Evolutionary conservation across 1,140 invertebrate genomes (phyloP), one percentile per base, ranked within the genome.

Genomic region (Bombus huntii): DNA sequence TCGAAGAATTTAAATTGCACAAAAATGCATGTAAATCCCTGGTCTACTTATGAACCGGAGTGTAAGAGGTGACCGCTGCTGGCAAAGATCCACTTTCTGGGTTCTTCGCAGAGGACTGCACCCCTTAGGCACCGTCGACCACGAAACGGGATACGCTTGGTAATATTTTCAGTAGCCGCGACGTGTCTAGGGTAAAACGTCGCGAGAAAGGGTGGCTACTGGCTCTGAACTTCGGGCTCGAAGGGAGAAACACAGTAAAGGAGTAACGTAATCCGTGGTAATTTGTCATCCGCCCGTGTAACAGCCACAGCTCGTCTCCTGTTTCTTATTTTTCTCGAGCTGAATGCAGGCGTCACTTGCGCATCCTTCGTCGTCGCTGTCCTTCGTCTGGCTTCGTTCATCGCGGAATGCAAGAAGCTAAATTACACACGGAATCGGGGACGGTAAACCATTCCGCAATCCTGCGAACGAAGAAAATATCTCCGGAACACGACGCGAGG

Each of bases 251-350:
- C 57, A 39, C 57, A 12, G 44, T 37, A 78, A 71, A 85, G 85
- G 66, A 86, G 88, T 88, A 89, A 91, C 85, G 86, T 91, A 92
- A 92, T 92, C 91, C 87, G 57, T 31, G 81, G 86, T 89, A 90
- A 93, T 93, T 93, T 92, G 92, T 93, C 92, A 93, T 92, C 87
- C 89, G 37, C 53, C 47, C 85, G 76, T 85, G 74, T 80, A 86
- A 83, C 86, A 25, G 74, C 83, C 6, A 18, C n/a, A n/a, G 70
- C 72, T 13, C 28, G 18, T 15, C 25, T 39, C 37, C 9, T 28
- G 89, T 81, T 91, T 89, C 87, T 90, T 91, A 90, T 90, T 93
- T 93, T 92, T 89, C 59, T 22, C 65, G 22, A 18, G 57, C 47
- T 57, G 88, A 85, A 91, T 81, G 86, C 82, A 80, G 68, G 34